Base-by-base conservation (phyloP, 1,140 invertebrate species). In the Ooceraea biroi region DNA sequence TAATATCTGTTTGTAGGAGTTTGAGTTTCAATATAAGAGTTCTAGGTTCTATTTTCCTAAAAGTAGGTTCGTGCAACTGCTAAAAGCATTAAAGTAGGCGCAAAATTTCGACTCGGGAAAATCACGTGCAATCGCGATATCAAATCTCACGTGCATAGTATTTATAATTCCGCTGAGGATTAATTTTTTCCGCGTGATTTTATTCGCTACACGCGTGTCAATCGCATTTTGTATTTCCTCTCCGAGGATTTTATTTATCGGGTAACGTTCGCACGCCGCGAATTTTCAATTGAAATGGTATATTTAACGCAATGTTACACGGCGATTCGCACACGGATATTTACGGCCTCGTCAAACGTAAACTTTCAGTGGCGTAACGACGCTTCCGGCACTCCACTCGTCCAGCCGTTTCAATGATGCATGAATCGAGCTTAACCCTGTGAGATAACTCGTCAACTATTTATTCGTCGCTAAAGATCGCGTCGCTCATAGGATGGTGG, bases 201-300 rank as follows among this genome's bases (percentile, higher is more conserved):
- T 77, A 77, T 66, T 77, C 27, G 30, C 36, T 36, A 7, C 11
- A 17, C 36, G 44, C 60, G 14, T 57, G n/a, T 8, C 55, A 68
- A 58, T 57, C 27, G 50, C 57, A 60, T 80, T 71, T 80, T 46
- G n/a, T 44, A 44, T 25, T 80, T 69, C 57, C 66, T 71, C 65
- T 44, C 36, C 0, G 12, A 4, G 11, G 11, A 46, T 71, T n/a
- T 80, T 71, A 46, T 80, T 80, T 80, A 80, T 71, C 69, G 19
- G 22, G 22, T 46, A 44, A 22, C 17, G 36, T 14, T 41, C 61
- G 50, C 52, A 69, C 50, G n/a, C 10, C 22, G 48, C 76, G 8
- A 69, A 46, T 71, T 80, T 80, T 30, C 52, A 58, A 80, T 80
- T 58, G 65, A 57, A 71, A 71, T n/a, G 30, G 57, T 57, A 57